Percentiles rank a stretch among this genome's conserved stretches.
Conservation (phyloP, 2,888 invertebrate genomes). For the Falcaria lacertinaria region DNA sequence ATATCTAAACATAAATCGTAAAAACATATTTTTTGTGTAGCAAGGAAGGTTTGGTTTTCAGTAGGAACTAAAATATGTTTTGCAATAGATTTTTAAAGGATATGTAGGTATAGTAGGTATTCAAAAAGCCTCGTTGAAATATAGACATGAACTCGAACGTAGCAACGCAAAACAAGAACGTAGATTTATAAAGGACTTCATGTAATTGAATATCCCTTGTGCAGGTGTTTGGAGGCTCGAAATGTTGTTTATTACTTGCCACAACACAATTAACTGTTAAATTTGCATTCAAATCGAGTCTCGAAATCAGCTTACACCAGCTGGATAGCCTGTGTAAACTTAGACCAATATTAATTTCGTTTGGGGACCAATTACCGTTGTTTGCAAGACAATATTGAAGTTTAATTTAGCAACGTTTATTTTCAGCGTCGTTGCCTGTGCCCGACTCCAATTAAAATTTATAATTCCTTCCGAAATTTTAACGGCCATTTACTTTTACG, state of each 20-base stretch:
- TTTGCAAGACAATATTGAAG: slow-evolving; percentile 53
- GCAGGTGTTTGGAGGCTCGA: slow-evolving; percentile 22
- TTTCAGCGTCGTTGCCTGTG: slow-evolving; percentile 12
- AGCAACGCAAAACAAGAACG: no score
- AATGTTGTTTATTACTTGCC: slow-evolving; percentile 37
- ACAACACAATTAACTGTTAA: slow-evolving; percentile 41
- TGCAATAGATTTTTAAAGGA: no score
- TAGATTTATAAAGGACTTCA: slow-evolving; percentile 2
- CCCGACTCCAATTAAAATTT: slow-evolving; percentile 21
- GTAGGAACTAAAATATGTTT: no score
- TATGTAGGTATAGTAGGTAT: no score
- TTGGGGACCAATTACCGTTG: slow-evolving; percentile 39
- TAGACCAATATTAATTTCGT: slow-evolving; percentile 36
- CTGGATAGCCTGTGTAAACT: slow-evolving; percentile 32
- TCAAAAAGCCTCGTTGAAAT: background rate
- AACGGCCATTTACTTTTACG: background rate
- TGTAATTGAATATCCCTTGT: slow-evolving; percentile 1
- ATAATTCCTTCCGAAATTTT: slow-evolving; percentile 3
- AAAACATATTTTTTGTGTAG: no score
- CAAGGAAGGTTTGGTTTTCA: no score
- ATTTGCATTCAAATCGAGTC: slow-evolving; percentile 54
- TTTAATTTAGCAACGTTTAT: slow-evolving; percentile 43
- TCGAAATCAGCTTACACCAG: slow-evolving; percentile 44
- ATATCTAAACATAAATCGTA: no score
- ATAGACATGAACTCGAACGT: background rate